phyloP scores from a whole-genome alignment of 2,113 vertebrate species.

The Rhinichthys klamathensis region DNA sequence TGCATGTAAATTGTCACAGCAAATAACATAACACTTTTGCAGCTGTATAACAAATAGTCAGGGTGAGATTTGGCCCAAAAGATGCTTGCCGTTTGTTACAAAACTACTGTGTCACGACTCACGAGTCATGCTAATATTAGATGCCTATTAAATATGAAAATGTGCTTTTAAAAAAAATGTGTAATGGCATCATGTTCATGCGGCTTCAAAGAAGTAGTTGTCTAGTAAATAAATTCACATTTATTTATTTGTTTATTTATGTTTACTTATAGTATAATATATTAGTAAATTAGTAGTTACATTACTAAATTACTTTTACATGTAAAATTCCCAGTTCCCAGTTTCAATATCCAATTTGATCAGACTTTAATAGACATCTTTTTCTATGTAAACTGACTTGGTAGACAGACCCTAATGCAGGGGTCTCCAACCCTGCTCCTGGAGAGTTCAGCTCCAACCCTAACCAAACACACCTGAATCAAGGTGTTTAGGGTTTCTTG shows the following conservation, averaged over 20 bases:
- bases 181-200: not conserved
- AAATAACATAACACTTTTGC: slow-evolving; percentile 40
- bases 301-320: not conserved
- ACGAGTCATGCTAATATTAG: slow-evolving; percentile 27
- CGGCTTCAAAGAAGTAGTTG: not conserved
- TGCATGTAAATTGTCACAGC: slow-evolving; percentile 56
- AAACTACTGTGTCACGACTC: slow-evolving; percentile 15
- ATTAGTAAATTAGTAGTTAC: not conserved
- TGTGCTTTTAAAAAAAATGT: not conserved
- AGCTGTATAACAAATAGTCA: slow-evolving; percentile 44
- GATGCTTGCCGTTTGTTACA: slow-evolving; percentile 29
- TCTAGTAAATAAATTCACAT: not conserved
- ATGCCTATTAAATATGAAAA: slow-evolving; percentile 39
- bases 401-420: not conserved
- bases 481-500: too few relatives aligned
- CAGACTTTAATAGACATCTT: slow-evolving; percentile 29
- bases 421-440: too few relatives aligned
- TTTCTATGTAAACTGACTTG: slow-evolving; percentile 37
- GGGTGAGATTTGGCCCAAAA: slow-evolving; percentile 37
- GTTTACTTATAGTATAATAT: not conserved
- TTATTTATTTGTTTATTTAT: not conserved
- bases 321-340: not conserved
- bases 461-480: too few relatives aligned
- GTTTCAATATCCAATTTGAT: not conserved
- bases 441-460: too few relatives aligned